phyloP scores from a whole-genome alignment of 2,113 vertebrate species.

The Coracopsis vasa region DNA sequence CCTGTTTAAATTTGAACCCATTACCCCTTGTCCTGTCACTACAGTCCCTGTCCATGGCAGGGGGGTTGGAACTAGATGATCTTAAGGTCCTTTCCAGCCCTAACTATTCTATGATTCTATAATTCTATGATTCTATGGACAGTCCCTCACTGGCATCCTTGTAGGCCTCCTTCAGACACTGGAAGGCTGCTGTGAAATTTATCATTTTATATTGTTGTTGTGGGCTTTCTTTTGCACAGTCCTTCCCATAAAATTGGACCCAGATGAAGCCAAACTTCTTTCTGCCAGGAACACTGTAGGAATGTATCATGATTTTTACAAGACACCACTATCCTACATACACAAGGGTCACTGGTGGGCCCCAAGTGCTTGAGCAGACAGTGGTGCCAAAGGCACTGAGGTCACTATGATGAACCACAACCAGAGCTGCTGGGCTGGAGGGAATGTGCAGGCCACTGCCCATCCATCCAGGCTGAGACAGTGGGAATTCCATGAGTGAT shows the following conservation, averaged over 20 bases:
- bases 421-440: neutral
- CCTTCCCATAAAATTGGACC: neutral
- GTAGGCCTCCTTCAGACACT: neutral
- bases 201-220: fast-evolving
- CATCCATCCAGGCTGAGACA: neutral
- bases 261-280: neutral
- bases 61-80: no score
- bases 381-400: neutral
- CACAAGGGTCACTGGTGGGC: neutral
- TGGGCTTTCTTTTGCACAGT: neutral
- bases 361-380: neutral
- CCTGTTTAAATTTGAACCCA: neutral
- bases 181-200: neutral
- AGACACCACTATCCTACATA: neutral
- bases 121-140: neutral
- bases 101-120: no score
- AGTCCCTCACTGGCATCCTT: neutral
- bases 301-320: neutral
- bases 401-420: fast-evolving
- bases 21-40: neutral
- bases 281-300: neutral
- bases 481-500: neutral
- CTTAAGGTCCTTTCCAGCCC: no score
- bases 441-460: neutral
- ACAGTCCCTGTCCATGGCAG: neutral